phyloP scores from a whole-genome alignment of 1,140 invertebrate genomes.

The Latrodectus geometricus region DNA sequence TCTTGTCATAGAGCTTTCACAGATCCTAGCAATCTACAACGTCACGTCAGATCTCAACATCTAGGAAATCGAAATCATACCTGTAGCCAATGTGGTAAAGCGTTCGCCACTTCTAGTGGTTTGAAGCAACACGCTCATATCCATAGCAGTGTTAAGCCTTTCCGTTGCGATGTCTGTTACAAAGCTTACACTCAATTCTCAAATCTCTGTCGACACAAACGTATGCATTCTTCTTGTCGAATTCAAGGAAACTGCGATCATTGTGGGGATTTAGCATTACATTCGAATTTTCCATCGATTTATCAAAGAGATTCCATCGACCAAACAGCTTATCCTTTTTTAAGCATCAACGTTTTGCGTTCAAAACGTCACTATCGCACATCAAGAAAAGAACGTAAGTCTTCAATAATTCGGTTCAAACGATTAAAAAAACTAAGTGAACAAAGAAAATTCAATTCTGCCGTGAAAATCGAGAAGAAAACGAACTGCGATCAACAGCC shows the following conservation, averaged over 20 bases:
- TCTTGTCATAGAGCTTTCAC: slow-evolving; percentile 77
- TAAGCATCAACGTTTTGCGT: slow-evolving; percentile 71
- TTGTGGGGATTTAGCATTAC: slow-evolving; percentile 74
- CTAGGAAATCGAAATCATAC: slow-evolving; percentile 92
- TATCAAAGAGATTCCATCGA: not conserved
- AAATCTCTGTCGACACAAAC: slow-evolving; percentile 97
- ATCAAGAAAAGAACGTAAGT: not conserved
- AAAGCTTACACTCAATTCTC: slow-evolving; percentile 99
- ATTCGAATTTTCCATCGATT: not conserved
- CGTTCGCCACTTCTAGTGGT: slow-evolving; percentile 95
- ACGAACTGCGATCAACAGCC: not conserved
- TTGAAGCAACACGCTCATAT: slow-evolving; percentile 99
- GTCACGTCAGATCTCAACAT: slow-evolving; percentile 93
- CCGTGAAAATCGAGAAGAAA: not conserved
- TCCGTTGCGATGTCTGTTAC: slow-evolving; percentile 84
- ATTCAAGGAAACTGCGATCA: slow-evolving; percentile 88
- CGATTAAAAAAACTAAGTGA: not conserved
- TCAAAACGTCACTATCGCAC: slow-evolving; percentile 67
- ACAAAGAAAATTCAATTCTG: not conserved
- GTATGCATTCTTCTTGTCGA: slow-evolving; percentile 90
- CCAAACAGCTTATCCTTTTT: slow-evolving; percentile 90
- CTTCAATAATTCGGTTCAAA: not conserved
- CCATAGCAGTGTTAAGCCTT: slow-evolving; percentile 97
- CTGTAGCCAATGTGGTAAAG: slow-evolving; percentile 96
- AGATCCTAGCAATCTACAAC: slow-evolving; percentile 93